Evolutionary conservation across 2,113 vertebrate species (phyloP).

Genomic region (Rhinolophus ferrumequinum): DNA sequence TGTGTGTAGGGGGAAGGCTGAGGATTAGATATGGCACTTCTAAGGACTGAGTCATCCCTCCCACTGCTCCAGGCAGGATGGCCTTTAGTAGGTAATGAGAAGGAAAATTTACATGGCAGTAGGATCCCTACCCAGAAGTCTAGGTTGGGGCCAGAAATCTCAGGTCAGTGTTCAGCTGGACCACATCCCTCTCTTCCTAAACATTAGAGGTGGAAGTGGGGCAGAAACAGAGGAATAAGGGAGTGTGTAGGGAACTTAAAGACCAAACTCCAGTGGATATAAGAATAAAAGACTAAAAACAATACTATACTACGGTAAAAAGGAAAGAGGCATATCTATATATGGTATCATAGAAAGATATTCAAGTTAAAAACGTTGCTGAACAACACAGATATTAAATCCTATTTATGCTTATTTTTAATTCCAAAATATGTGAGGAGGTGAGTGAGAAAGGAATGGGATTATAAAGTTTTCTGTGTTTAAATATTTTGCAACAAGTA

Average conservation of each 20-base stretch:
- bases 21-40: slow-evolving; percentile 27
- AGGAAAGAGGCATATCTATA: neutral
- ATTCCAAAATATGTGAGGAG: slow-evolving; percentile 34
- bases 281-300: neutral
- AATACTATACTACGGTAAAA: neutral
- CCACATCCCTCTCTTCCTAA: neutral
- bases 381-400: neutral
- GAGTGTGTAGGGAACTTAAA: neutral
- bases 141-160: neutral
- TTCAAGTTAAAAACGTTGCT: neutral
- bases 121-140: neutral
- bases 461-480: neutral
- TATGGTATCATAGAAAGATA: neutral
- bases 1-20: neutral
- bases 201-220: neutral
- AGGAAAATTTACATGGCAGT: neutral
- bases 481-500: neutral
- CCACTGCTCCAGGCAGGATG: neutral
- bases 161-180: neutral
- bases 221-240: neutral
- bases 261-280: neutral
- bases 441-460: neutral
- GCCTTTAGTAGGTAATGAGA: neutral
- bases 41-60: neutral
- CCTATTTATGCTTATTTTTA: neutral